phyloP scores from a whole-genome alignment of 2,797 vertebrate species.

The Phrynocephalus vlangalii region DNA sequence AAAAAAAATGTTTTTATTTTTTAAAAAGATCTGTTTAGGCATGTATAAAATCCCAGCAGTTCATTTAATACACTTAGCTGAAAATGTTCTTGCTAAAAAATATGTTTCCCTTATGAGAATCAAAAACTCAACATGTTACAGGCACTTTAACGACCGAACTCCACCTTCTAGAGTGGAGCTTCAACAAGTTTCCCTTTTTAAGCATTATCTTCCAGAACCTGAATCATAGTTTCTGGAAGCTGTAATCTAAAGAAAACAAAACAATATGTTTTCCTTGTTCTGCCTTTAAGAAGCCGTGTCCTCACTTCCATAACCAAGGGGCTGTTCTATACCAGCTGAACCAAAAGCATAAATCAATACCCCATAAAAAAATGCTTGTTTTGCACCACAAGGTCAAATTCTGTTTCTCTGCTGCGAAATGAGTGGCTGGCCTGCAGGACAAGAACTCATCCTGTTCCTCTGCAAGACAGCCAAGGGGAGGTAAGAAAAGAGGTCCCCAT shows the following conservation, averaged over 20 bases:
- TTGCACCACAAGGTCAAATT: neutral
- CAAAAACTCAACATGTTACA: neutral
- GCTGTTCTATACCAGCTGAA: neutral
- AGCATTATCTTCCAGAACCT: no score
- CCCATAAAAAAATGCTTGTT: neutral
- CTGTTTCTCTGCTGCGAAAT: neutral
- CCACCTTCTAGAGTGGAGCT: neutral
- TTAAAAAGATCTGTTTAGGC: neutral
- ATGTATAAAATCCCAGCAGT: neutral
- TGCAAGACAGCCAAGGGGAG: neutral
- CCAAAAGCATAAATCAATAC: neutral
- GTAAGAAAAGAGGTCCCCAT: neutral
- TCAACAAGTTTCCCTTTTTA: no score
- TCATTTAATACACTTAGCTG: neutral
- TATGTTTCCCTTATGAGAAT: neutral
- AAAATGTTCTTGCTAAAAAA: neutral
- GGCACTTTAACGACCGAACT: neutral
- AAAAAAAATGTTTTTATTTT: neutral
- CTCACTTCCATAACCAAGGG: neutral
- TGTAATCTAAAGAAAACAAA: neutral
- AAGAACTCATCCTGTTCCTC: neutral
- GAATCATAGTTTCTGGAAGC: neutral
- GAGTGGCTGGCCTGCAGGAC: no score
- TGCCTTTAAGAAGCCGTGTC: neutral
- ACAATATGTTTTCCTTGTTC: neutral